A percentile compares a stretch with the other conserved stretches of the same genome.
phyloP scores from a whole-genome alignment of 2,113 vertebrate genomes.

The Agapornis roseicollis region DNA sequence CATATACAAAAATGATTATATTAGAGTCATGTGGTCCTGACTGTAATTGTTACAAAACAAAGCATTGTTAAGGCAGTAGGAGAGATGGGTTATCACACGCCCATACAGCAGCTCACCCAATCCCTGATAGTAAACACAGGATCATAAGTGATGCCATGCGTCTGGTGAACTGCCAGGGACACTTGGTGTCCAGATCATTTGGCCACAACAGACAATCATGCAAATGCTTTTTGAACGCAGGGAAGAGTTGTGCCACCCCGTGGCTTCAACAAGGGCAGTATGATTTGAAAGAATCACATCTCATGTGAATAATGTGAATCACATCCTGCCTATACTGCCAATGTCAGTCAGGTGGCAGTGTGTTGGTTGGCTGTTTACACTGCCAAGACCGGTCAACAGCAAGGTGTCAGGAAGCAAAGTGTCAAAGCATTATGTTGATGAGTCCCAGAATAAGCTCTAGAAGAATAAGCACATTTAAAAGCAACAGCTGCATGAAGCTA shows the following conservation, averaged over 20 bases:
- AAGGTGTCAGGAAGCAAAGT: neutral
- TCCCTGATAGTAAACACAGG: neutral
- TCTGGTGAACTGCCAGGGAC: neutral
- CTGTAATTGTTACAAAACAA: neutral
- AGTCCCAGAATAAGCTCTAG: neutral
- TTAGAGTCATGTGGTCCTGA: neutral
- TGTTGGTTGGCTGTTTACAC: neutral
- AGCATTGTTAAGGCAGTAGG: neutral
- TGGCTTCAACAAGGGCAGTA: neutral
- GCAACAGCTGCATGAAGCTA: neutral
- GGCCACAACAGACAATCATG: fast-evolving
- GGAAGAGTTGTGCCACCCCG: neutral
- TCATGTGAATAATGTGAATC: neutral
- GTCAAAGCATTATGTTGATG: neutral
- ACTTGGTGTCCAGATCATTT: neutral
- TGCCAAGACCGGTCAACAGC: neutral
- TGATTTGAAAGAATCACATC: neutral
- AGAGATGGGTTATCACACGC: neutral
- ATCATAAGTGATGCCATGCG: neutral
- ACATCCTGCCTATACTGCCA: neutral
- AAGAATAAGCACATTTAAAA: neutral
- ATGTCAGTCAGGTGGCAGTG: neutral
- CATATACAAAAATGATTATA: neutral
- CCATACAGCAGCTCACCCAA: neutral
- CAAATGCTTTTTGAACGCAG: neutral